Conservation (phyloP, 1,140 invertebrate species). For the Vanessa tameamea region DNA sequence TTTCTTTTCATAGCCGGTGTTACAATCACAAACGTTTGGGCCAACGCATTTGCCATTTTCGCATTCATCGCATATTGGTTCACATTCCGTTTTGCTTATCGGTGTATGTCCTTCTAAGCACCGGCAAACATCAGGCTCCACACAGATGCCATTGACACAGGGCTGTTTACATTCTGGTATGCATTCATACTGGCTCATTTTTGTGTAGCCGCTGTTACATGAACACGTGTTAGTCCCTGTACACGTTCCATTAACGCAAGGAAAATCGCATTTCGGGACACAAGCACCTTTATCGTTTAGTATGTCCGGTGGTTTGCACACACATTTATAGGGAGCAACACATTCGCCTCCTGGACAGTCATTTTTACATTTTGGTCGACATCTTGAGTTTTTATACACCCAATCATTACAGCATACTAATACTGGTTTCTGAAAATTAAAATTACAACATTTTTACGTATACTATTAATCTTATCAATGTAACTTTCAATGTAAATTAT, state of each 20-base stretch:
- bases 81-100: constrained; percentile 59
- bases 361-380: constrained; percentile 41
- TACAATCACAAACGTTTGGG: constrained; percentile 61
- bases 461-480: too few relatives aligned
- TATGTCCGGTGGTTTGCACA: constrained; percentile 21
- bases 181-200: constrained; percentile 33
- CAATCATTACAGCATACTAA: constrained; percentile 43
- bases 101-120: constrained; percentile 47
- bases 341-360: constrained; percentile 61
- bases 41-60: constrained; percentile 62
- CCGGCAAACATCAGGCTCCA: constrained; percentile 47
- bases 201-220: constrained; percentile 48
- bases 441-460: too few relatives aligned
- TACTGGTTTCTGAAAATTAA: neutral
- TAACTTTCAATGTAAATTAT: too few relatives aligned
- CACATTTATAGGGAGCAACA: constrained; percentile 46
- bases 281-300: constrained; percentile 9
- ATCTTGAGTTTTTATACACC: constrained; percentile 23
- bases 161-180: constrained; percentile 50
- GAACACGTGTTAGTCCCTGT: constrained; percentile 41
- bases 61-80: constrained; percentile 73
- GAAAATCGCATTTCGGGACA: constrained; percentile 32
- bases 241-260: constrained; percentile 36
- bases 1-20: constrained; percentile 43
- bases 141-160: constrained; percentile 59